Evolutionary conservation across 1,140 invertebrate genomes (phyloP), one percentile per base, ranked within the genome.

Genomic region (Metaphire vulgaris): DNA sequence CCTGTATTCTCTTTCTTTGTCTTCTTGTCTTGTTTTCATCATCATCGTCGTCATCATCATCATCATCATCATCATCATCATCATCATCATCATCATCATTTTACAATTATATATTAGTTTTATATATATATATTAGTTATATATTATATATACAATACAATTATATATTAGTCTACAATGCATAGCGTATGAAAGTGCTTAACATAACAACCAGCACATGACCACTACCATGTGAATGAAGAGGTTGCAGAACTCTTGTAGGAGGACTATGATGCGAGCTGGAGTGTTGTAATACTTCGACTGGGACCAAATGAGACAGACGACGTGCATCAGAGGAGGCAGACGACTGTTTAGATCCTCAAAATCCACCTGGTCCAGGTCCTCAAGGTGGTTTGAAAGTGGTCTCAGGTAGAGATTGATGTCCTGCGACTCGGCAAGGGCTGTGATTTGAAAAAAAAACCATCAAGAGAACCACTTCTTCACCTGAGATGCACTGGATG

Each of bases 161-260:
- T n/a, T n/a, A n/a, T n/a, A n/a, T n/a, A n/a, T n/a, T n/a, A n/a
- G n/a, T n/a, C n/a, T n/a, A n/a, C n/a, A n/a, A n/a, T n/a, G n/a
- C n/a, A n/a, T n/a, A n/a, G n/a, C n/a, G n/a, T n/a, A n/a, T n/a
- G n/a, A n/a, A n/a, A n/a, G n/a, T n/a, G n/a, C n/a, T n/a, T n/a
- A n/a, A n/a, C n/a, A n/a, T n/a, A n/a, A n/a, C n/a, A n/a, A n/a
- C n/a, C n/a, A n/a, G n/a, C n/a, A n/a, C n/a, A n/a, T n/a, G n/a
- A n/a, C n/a, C n/a, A n/a, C n/a, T 76, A 87, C 86, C 79, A 79
- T 79, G 79, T 92, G 89, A 80, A 97, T 96, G 68, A 97, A 88
- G 78, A 97, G 87, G 88, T 98, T 98, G 83, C 91, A 92, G 77
- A 97, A 92, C 86, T 96, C 92, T 81, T 92, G 91, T 41, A 97